These are phyloP conservation scores for Etia nguti DNA, from an alignment of 2,113 vertebrate species.

Conservation along the genomic window DNA sequence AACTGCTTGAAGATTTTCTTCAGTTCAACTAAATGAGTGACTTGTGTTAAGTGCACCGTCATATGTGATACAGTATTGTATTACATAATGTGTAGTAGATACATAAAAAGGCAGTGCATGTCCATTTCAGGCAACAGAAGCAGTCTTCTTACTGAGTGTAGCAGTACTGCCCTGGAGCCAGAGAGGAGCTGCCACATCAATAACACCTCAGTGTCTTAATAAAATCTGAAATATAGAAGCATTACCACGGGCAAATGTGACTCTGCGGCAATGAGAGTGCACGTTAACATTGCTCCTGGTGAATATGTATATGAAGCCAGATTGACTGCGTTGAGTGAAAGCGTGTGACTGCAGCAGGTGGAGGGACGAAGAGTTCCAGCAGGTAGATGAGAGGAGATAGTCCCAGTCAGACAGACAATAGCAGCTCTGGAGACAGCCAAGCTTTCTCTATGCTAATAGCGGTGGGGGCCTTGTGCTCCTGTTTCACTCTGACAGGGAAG, in stretches of 20 bases:
- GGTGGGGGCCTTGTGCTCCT: not conserved
- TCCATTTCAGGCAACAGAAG: not conserved
- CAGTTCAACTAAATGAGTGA: no score
- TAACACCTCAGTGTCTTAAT: slow-evolving; percentile 40
- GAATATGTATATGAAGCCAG: slow-evolving; percentile 18
- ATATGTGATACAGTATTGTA: not conserved
- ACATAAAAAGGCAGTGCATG: not conserved
- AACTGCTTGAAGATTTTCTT: not conserved
- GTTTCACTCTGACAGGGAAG: not conserved
- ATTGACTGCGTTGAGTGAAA: slow-evolving; percentile 24
- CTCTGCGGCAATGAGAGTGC: not conserved
- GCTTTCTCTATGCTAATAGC: slow-evolving; percentile 39
- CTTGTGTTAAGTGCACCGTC: not conserved
- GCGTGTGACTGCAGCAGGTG: slow-evolving; percentile 7
- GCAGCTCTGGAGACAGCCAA: slow-evolving; percentile 23
- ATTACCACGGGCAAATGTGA: slow-evolving; percentile 15
- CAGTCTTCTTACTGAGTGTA: slow-evolving; percentile 2
- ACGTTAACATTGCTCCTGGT: slow-evolving; percentile 13
- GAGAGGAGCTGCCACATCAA: slow-evolving; percentile 45
- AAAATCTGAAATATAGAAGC: slow-evolving; percentile 22
- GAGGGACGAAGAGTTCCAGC: slow-evolving; percentile 4
- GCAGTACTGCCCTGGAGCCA: not conserved
- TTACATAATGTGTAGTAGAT: not conserved
- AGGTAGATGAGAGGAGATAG: slow-evolving; percentile 1
- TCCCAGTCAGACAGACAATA: slow-evolving; percentile 36